phyloP scores from a whole-genome alignment of 2,797 vertebrate genomes.

The Arvicola amphibius region DNA sequence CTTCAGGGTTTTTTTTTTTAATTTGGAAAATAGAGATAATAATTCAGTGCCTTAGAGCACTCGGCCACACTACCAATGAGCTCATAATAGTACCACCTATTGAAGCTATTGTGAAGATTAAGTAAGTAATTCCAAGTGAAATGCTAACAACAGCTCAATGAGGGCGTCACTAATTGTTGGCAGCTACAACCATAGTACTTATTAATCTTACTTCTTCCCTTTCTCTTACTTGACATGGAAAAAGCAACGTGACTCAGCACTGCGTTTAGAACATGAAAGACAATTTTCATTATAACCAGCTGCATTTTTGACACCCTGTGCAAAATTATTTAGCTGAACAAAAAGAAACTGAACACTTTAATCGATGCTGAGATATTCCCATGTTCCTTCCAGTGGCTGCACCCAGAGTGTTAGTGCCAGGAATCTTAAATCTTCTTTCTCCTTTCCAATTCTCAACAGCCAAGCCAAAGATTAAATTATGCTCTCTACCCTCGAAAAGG shows the following conservation, averaged over 20 bases:
- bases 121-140: constrained; percentile 31
- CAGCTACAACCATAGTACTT: constrained; percentile 17
- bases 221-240: constrained; percentile 39
- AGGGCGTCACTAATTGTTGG: constrained; percentile 28
- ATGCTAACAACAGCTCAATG: constrained; percentile 31
- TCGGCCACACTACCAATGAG: not conserved
- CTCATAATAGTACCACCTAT: constrained; percentile 7
- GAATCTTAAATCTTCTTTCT: constrained; percentile 21
- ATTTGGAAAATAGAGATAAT: constrained; percentile 61
- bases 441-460: constrained; percentile 3
- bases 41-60: not conserved
- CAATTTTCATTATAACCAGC: constrained; percentile 48
- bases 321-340: constrained; percentile 62
- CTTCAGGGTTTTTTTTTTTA: not conserved
- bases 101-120: constrained; percentile 34
- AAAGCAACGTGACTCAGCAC: constrained; percentile 47
- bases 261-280: constrained; percentile 40
- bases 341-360: constrained; percentile 56
- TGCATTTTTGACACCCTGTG: constrained; percentile 39
- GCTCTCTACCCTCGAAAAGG: not conserved
- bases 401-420: constrained; percentile 2
- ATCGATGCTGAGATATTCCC: constrained; percentile 47
- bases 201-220: constrained; percentile 55
- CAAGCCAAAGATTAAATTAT: constrained; percentile 32
- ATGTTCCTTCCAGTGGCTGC: constrained; percentile 24